A percentile compares a stretch with the other conserved stretches of the same genome.
phyloP scores from a whole-genome alignment of 2,888 invertebrate genomes.

The Atethmia centrago region DNA sequence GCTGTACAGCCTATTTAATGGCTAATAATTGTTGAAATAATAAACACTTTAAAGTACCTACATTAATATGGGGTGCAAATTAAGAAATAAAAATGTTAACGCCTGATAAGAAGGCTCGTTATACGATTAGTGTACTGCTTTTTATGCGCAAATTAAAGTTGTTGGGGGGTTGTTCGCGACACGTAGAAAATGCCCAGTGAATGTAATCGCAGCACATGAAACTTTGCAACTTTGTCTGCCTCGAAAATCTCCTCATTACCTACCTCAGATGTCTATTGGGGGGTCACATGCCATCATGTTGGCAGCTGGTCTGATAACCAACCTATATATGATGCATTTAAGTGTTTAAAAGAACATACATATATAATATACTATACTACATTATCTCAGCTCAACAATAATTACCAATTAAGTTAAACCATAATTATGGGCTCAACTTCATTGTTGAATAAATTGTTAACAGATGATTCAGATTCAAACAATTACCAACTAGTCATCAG shows the following conservation, averaged over 20 bases:
- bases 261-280: neutral
- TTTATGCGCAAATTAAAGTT: neutral
- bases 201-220: neutral
- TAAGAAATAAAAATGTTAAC: slow-evolving; percentile 54
- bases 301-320: neutral
- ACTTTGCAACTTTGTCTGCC: neutral
- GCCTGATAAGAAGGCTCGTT: slow-evolving; percentile 39
- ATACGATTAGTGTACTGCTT: slow-evolving; percentile 23
- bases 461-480: slow-evolving; percentile 46
- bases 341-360: neutral
- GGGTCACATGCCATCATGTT: neutral
- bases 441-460: slow-evolving; percentile 24
- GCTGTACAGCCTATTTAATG: slow-evolving; percentile 36
- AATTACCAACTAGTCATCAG: slow-evolving; percentile 23
- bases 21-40: slow-evolving; percentile 42
- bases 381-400: neutral
- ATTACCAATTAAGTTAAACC: slow-evolving; percentile 21
- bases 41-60: slow-evolving; percentile 35
- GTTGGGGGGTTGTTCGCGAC: too few species aligned
- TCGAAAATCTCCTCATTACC: neutral
- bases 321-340: neutral
- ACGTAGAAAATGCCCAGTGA: neutral
- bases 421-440: neutral
- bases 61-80: slow-evolving; percentile 26
- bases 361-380: too few species aligned